Evolutionary conservation across 2,888 invertebrate species (phyloP).

Genomic region (Apamea crenata): DNA sequence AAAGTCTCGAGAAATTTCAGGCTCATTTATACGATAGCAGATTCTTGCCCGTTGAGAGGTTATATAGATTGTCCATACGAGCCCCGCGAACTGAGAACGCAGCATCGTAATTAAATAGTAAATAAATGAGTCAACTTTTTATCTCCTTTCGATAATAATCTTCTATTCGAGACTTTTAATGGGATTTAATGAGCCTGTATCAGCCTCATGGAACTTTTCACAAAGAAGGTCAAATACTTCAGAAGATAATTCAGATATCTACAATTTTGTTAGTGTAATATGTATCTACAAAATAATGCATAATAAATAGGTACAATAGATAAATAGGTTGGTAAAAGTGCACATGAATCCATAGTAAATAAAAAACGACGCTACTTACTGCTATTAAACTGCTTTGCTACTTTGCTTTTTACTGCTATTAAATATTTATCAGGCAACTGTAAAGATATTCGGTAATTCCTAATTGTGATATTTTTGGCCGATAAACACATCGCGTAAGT

Average conservation of each 20-base stretch:
- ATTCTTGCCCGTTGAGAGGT: neutral
- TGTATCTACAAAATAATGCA: no score
- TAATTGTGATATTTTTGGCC: neutral
- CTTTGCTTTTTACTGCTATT: conserved; percentile 11
- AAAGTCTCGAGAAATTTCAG: neutral
- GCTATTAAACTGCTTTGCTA: no score
- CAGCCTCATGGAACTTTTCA: conserved; percentile 2
- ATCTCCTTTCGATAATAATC: neutral
- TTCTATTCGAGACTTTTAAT: neutral
- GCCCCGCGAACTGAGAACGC: no score
- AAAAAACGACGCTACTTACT: neutral
- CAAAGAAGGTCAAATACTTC: neutral
- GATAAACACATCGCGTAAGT: neutral
- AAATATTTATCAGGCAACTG: conserved; percentile 14
- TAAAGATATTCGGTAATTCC: neutral
- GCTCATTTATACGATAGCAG: neutral
- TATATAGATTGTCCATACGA: neutral
- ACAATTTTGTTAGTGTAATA: no score
- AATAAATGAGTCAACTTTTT: neutral
- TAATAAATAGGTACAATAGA: neutral
- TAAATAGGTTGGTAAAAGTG: neutral
- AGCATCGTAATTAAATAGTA: neutral
- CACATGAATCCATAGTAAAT: no score
- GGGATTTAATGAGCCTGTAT: neutral
- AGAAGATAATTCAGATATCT: neutral